Evolutionary conservation across 2,797 vertebrate genomes (phyloP).

Genomic region (Acanthurus tractus): DNA sequence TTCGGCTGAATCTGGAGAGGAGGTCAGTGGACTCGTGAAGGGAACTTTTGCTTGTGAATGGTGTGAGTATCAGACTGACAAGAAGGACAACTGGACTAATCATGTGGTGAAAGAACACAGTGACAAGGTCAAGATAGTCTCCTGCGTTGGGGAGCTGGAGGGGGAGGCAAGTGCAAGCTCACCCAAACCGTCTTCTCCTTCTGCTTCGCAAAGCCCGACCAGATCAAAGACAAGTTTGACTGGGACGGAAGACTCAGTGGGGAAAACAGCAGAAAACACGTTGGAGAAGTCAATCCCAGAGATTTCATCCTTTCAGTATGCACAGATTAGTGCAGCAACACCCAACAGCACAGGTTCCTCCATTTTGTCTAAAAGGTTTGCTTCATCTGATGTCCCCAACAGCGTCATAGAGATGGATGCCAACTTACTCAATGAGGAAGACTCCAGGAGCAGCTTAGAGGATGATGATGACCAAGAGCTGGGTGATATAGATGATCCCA

Average conservation of each 20-base stretch:
- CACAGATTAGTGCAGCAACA: constrained; percentile 91
- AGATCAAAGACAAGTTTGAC: constrained; percentile 86
- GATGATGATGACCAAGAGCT: constrained; percentile 95
- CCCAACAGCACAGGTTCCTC: constrained; percentile 91
- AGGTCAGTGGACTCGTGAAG: constrained; percentile 79
- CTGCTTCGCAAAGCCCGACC: constrained; percentile 86
- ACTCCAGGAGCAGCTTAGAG: constrained; percentile 94
- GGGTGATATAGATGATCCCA: constrained; percentile 93
- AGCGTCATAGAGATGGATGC: constrained; percentile 88
- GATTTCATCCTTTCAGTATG: constrained; percentile 90
- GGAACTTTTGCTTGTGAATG: constrained; percentile 97
- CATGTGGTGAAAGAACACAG: constrained; percentile 98
- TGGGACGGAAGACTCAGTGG: constrained; percentile 84
- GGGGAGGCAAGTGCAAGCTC: constrained; percentile 85
- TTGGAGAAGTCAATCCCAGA: constrained; percentile 85
- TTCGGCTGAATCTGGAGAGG: constrained; percentile 80
- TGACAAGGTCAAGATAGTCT: constrained; percentile 96
- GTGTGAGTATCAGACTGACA: constrained; percentile 96
- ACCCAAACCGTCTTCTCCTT: constrained; percentile 86
- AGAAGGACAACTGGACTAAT: constrained; percentile 94
- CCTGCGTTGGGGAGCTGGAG: constrained; percentile 88
- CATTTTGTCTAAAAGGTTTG: constrained; percentile 92
- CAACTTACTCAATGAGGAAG: constrained; percentile 90
- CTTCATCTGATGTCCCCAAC: constrained; percentile 88
- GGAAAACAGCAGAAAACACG: constrained; percentile 82